Conservation (phyloP, 2,113 vertebrate species). For the Malurus cyaneus region DNA sequence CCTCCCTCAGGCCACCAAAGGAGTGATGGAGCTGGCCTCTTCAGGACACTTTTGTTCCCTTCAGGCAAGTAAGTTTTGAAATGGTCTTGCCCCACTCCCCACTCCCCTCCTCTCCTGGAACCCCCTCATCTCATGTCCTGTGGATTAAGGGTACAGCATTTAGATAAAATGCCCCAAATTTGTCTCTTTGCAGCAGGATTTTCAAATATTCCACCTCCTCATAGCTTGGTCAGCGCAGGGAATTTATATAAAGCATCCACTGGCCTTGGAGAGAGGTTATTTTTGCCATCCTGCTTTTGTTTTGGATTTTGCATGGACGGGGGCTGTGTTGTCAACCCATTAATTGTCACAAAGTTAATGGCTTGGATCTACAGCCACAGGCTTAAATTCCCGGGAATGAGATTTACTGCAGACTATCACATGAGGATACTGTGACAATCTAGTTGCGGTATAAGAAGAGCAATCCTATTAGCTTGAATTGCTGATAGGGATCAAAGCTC, state of each 20-base stretch:
- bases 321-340: background rate
- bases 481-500: background rate
- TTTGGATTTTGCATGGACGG: background rate
- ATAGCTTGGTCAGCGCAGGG: background rate
- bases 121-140: background rate
- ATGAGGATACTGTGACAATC: constrained; percentile 43
- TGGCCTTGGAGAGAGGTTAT: background rate
- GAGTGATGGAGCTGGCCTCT: background rate
- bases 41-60: background rate
- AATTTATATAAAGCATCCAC: background rate
- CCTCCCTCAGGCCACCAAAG: background rate
- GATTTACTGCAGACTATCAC: constrained; percentile 21
- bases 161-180: background rate
- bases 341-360: background rate
- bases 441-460: background rate
- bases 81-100: background rate
- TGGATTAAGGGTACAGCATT: background rate
- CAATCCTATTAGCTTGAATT: constrained; percentile 12
- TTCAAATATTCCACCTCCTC: background rate
- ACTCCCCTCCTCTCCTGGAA: fast-evolving
- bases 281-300: background rate
- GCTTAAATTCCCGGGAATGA: constrained; percentile 1
- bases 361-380: background rate
- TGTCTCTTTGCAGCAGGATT: background rate
- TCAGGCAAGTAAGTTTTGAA: background rate